These are phyloP conservation scores for Pogonophryne albipinna DNA, from an alignment of 2,797 vertebrate genomes.

Conservation along the genomic window DNA sequence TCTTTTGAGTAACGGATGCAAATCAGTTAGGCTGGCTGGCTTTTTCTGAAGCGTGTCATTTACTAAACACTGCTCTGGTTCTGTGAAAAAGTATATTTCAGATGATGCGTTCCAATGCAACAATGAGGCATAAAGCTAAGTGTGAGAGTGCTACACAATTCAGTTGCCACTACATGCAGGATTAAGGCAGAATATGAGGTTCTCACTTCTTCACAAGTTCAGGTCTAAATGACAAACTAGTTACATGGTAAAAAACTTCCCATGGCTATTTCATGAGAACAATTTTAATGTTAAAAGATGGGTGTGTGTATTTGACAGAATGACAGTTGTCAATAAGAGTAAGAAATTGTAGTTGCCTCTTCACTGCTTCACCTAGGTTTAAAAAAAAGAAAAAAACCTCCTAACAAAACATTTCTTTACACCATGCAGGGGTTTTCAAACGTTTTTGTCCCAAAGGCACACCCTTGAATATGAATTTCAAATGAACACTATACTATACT, in stretches of 20 bases:
- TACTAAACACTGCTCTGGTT: background rate
- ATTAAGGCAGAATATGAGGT: background rate
- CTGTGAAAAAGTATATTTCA: conserved; percentile 5
- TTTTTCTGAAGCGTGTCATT: background rate
- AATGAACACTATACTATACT: too few species aligned
- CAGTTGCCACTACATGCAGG: background rate
- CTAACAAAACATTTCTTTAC: background rate
- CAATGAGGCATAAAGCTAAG: background rate
- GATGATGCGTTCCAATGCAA: conserved; percentile 4
- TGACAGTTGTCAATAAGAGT: background rate
- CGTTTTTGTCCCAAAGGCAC: too few species aligned
- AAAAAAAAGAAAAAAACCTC: background rate
- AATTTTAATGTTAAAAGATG: background rate
- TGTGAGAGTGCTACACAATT: conserved; percentile 16
- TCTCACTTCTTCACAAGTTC: background rate
- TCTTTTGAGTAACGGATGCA: conserved; percentile 10
- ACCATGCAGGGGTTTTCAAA: too few species aligned
- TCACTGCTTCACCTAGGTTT: background rate
- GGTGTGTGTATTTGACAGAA: background rate
- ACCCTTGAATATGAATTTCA: too few species aligned
- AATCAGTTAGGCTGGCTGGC: too few species aligned
- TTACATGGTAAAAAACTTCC: background rate
- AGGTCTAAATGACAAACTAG: background rate
- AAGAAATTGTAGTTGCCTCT: background rate
- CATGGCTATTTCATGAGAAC: background rate